Percentiles rank a stretch among this genome's conserved stretches.
phyloP scores from a whole-genome alignment of 2,888 invertebrate species.

The Chrysotoxum bicinctum region DNA sequence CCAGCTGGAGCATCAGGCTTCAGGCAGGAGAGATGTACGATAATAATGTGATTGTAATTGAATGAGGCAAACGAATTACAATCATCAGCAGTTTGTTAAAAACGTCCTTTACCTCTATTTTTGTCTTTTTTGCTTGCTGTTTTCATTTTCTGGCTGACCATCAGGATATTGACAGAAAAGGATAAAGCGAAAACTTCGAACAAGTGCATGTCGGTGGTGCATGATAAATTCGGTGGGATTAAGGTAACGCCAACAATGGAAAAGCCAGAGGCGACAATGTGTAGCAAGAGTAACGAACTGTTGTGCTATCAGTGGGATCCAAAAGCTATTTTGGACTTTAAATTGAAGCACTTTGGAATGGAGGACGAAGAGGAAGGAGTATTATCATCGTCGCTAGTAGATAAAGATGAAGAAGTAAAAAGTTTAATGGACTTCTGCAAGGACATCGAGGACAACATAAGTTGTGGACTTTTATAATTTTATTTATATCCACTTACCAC shows the following conservation, averaged over 20 bases:
- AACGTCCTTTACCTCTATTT: constrained; percentile 1
- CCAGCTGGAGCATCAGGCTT: background rate
- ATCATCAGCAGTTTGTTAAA: constrained; percentile 21
- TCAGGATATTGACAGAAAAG: constrained; percentile 37
- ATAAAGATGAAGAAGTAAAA: constrained; percentile 32
- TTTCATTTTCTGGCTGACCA: background rate
- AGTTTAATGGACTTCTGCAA: constrained; percentile 57
- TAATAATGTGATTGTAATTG: constrained; percentile 77
- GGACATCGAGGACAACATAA: constrained; percentile 49
- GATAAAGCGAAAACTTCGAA: constrained; percentile 35
- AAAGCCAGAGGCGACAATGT: constrained; percentile 68
- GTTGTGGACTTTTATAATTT: constrained; percentile 32
- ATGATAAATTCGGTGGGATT: constrained; percentile 83
- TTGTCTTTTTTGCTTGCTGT: background rate
- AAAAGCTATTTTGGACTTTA: constrained; percentile 51
- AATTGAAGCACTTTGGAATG: constrained; percentile 55
- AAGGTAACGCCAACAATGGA: constrained; percentile 82
- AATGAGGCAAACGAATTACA: constrained; percentile 34
- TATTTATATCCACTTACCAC: background rate
- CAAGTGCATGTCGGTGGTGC: constrained; percentile 85
- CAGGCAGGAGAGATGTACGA: constrained; percentile 69
- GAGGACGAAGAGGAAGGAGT: constrained; percentile 15
- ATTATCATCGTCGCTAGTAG: background rate
- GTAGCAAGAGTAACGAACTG: constrained; percentile 66
- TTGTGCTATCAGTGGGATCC: constrained; percentile 76